Conservation (phyloP, 1,140 invertebrate species). For the Charaxes varanes region DNA sequence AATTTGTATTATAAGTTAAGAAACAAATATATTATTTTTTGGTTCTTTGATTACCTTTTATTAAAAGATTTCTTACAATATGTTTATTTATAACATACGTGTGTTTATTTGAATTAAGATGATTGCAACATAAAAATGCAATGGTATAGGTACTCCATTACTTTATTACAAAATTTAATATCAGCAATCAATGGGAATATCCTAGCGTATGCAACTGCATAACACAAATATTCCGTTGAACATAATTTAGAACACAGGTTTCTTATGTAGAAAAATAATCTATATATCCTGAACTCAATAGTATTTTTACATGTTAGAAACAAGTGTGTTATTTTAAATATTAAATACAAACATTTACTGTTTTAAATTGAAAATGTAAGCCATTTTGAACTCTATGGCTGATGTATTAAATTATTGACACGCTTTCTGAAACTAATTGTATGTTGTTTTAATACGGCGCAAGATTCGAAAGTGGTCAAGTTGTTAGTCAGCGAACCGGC, state of each 20-base stretch:
- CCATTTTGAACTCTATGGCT: slow-evolving; percentile 16
- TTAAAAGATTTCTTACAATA: too few species aligned
- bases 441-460: slow-evolving; percentile 24
- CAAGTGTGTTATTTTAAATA: slow-evolving; percentile 1
- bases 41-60: too few species aligned
- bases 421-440: slow-evolving; percentile 31
- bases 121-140: too few species aligned
- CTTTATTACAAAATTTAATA: too few species aligned
- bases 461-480: slow-evolving; percentile 45
- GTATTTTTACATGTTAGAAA: background rate
- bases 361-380: slow-evolving; percentile 11
- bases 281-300: too few species aligned
- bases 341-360: slow-evolving; percentile 12
- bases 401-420: slow-evolving; percentile 26
- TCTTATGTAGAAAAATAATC: too few species aligned
- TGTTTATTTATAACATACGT: too few species aligned
- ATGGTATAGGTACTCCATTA: too few species aligned
- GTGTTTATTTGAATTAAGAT: too few species aligned
- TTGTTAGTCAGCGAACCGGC: slow-evolving; percentile 32
- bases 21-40: too few species aligned
- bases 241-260: background rate
- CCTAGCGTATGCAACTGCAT: slow-evolving; percentile 1
- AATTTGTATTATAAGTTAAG: too few species aligned
- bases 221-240: slow-evolving; percentile 6
- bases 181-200: slow-evolving; percentile 2